phyloP scores from a whole-genome alignment of 1,140 invertebrate genomes.

The Dinoponera quadriceps region DNA sequence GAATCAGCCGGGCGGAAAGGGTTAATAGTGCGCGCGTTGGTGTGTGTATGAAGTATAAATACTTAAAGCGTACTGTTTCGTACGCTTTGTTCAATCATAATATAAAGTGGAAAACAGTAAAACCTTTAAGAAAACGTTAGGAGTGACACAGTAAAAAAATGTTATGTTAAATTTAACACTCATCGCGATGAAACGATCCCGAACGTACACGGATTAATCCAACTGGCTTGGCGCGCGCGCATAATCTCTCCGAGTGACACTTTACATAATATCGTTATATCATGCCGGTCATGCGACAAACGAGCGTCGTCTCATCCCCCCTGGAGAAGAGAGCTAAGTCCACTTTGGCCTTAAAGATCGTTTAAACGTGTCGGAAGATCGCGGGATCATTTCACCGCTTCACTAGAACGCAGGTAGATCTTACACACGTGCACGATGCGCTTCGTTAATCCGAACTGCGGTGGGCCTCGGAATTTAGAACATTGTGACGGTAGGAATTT shows the following conservation, averaged over 20 bases:
- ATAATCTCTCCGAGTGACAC: neutral
- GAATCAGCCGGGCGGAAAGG: no score
- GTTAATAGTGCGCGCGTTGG: no score
- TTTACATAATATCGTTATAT: constrained; percentile 11
- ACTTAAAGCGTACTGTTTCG: no score
- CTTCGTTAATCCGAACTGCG: constrained; percentile 57
- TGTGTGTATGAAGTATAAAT: no score
- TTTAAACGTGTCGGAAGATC: constrained; percentile 16
- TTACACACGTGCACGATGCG: constrained; percentile 5
- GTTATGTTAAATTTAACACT: no score
- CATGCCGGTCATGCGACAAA: neutral
- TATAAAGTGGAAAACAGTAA: no score
- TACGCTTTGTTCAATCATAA: no score
- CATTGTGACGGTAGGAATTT: neutral
- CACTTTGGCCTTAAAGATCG: constrained; percentile 1
- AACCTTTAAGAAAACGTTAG: no score
- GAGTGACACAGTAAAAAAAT: no score
- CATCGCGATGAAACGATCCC: no score
- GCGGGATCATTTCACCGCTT: constrained; percentile 28
- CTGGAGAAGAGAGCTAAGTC: neutral
- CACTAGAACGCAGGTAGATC: neutral
- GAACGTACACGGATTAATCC: no score
- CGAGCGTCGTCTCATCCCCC: neutral
- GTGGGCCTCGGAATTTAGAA: constrained; percentile 30
- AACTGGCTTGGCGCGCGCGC: no score